phyloP scores from a whole-genome alignment of 1,140 invertebrate species.

The Stenopsyche tienmushanensis region DNA sequence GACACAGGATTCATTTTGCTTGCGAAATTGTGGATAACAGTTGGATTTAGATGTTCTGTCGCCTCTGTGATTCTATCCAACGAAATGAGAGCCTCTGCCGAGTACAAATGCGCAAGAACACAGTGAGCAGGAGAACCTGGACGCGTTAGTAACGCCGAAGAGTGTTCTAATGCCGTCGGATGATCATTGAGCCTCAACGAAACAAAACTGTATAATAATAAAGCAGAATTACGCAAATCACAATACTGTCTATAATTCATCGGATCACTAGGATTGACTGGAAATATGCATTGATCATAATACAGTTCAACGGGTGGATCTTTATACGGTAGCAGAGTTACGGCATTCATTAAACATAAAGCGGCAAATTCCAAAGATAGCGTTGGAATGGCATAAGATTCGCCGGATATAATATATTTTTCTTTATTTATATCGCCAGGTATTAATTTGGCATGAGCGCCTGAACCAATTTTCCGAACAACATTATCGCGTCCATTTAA shows the following conservation, averaged over 20 bases:
- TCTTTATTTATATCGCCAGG: constrained; percentile 49
- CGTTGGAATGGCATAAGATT: constrained; percentile 80
- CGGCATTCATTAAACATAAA: constrained; percentile 83
- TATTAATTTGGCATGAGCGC: constrained; percentile 50
- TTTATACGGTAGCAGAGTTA: constrained; percentile 57
- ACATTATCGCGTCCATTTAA: constrained; percentile 23
- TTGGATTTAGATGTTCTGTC: constrained; percentile 79
- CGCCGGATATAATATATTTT: constrained; percentile 58
- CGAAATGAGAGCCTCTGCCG: constrained; percentile 84
- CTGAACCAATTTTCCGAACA: constrained; percentile 36
- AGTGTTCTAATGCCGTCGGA: constrained; percentile 63
- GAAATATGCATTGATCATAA: constrained; percentile 44
- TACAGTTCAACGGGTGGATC: constrained; percentile 38
- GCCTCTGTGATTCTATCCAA: constrained; percentile 83
- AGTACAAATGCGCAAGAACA: constrained; percentile 84
- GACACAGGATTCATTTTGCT: constrained; percentile 49
- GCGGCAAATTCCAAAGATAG: constrained; percentile 88
- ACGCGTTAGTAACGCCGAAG: constrained; percentile 2
- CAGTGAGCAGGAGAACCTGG: constrained; percentile 51
- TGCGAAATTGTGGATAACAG: constrained; percentile 62
- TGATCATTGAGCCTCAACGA: constrained; percentile 83
- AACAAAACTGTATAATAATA: constrained; percentile 81
- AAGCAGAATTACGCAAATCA: constrained; percentile 62
- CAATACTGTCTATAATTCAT: constrained; percentile 53
- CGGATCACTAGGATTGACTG: constrained; percentile 50